Percentiles rank a stretch among this genome's conserved stretches.
phyloP scores from a whole-genome alignment of 30 jellyfish, hydroid and myxozoan species.

The Aurelia sp. region DNA sequence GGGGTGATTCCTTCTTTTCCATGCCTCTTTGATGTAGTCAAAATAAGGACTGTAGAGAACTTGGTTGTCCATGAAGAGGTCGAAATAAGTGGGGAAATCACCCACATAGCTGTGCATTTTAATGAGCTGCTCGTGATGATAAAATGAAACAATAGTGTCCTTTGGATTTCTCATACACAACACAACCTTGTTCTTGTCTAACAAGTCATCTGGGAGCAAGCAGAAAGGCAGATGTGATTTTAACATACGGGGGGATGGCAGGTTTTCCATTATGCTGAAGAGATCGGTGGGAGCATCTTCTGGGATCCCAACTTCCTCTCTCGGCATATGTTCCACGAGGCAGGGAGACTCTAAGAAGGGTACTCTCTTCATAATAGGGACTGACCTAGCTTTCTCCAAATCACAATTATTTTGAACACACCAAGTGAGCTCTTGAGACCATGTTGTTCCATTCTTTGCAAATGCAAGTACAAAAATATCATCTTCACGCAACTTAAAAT shows the following conservation, averaged over 20 bases:
- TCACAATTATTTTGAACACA: conserved; percentile 4
- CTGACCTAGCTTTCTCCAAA: neutral
- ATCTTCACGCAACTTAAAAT: conserved; percentile 8
- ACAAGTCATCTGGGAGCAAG: conserved; percentile 20
- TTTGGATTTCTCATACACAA: conserved; percentile 34
- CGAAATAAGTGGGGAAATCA: conserved; percentile 8
- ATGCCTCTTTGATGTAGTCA: conserved; percentile 11
- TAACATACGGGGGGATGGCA: conserved; percentile 17
- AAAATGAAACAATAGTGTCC: conserved; percentile 32
- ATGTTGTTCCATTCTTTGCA: conserved; percentile 41
- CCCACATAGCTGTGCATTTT: neutral
- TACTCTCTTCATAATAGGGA: neutral
- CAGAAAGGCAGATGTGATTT: conserved; percentile 28
- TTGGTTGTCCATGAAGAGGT: conserved; percentile 9
- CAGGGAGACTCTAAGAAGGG: neutral
- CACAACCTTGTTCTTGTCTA: conserved; percentile 24
- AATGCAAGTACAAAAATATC: conserved; percentile 11
- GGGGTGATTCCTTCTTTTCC: conserved; percentile 26
- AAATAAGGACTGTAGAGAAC: conserved; percentile 15
- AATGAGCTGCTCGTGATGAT: neutral
- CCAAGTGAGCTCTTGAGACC: conserved; percentile 20
- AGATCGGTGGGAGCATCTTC: no score
- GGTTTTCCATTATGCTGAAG: neutral
- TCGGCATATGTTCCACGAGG: neutral
- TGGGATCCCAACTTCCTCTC: no score